These are phyloP conservation scores for Drosophila nebulosa DNA, from an alignment of 1,140 invertebrate species.

Conservation along the genomic window DNA sequence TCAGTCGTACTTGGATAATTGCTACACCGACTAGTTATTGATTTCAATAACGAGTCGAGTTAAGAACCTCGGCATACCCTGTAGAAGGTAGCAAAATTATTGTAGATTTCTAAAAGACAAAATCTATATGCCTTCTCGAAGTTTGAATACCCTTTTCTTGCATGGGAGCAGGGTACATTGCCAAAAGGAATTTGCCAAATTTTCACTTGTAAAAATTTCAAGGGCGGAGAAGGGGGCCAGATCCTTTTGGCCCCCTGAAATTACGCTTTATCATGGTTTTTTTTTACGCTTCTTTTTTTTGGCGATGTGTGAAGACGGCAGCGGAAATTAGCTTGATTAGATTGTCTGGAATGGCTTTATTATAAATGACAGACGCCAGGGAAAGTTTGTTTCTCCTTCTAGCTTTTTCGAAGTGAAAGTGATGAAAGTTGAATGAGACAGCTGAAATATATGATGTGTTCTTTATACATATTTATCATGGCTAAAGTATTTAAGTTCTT, in stretches of 20 bases:
- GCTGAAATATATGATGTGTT: background rate
- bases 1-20: conserved; percentile 12
- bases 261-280: conserved; percentile 2
- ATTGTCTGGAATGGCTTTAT: conserved; percentile 24
- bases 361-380: conserved; percentile 11
- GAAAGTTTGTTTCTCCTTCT: background rate
- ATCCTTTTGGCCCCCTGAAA: background rate
- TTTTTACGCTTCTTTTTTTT: background rate
- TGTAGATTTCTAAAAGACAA: background rate
- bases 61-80: background rate
- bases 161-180: background rate
- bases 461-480: background rate
- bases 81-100: background rate
- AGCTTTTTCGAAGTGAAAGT: background rate
- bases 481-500: background rate
- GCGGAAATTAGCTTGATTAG: conserved; percentile 47
- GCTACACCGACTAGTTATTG: conserved; percentile 20
- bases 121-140: too few species aligned
- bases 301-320: conserved; percentile 9
- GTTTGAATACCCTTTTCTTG: background rate
- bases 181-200: conserved; percentile 35
- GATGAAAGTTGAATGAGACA: background rate
- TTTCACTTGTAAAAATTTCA: conserved; percentile 8
- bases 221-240: background rate
- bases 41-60: background rate